Percentiles rank a stretch among this genome's conserved stretches.
These are phyloP conservation scores for Taxidea taxus DNA, from an alignment of 2,113 vertebrate genomes.

Conservation along the genomic window DNA sequence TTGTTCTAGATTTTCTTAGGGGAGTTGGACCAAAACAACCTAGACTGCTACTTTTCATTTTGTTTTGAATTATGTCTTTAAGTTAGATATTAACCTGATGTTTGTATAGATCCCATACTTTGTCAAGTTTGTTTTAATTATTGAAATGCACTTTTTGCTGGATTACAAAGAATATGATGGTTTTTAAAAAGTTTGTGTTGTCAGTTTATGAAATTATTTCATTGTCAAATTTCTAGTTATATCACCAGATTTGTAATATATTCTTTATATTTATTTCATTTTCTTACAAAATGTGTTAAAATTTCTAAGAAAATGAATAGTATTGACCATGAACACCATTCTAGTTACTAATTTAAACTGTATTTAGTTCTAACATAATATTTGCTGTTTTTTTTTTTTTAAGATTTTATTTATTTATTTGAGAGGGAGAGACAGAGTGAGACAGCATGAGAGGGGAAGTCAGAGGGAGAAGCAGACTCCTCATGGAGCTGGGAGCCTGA, in stretches of 20 bases:
- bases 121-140: background rate
- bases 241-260: background rate
- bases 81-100: background rate
- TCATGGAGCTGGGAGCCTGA: no score
- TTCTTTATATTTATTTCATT: slow-evolving; percentile 14
- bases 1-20: background rate
- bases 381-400: no score
- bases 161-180: background rate
- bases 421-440: no score
- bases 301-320: background rate
- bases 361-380: background rate
- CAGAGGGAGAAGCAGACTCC: no score
- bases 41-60: background rate
- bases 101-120: background rate
- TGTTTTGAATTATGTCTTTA: background rate
- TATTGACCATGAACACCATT: background rate
- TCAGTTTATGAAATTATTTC: background rate
- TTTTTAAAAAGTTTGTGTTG: background rate
- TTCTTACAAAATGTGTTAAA: background rate
- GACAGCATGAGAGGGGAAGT: no score
- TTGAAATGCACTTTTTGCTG: background rate
- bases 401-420: no score
- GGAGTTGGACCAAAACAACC: background rate
- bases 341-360: background rate
- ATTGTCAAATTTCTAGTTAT: background rate